Evolutionary conservation across 35 echinoderm and acorn worm genomes (phyloP), one percentile per base, ranked within the genome.

Genomic region (Ophioderma brevispina): DNA sequence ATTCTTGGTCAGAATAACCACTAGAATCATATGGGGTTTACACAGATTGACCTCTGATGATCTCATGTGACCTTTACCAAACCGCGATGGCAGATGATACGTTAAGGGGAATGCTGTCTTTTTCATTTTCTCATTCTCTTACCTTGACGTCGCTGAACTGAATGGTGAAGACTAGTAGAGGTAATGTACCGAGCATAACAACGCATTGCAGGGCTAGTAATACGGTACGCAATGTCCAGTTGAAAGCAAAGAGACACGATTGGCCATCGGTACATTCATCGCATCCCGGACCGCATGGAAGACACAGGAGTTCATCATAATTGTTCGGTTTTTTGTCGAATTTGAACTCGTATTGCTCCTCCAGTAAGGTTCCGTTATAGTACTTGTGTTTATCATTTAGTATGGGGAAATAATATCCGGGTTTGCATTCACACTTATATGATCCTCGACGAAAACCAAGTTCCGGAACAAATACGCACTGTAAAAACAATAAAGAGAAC

Each of bases 131-230:
- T n/a, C n/a, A n/a, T n/a, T n/a, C 42, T 25, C 90, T 85, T 85
- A 99, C 97, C 97, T 99, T 99, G 33, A 99, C 84, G 10, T 95
- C 94, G 70, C 97, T 82, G 81, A 93, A 90, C 35, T 90, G 84
- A 30, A 99, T 81, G 13, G 97, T 99, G 82, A 99, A 99, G 18
- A 92, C 49, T 34, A 95, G 76, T 11, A 99, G 78, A 2, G 93
- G 90, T 0, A 88, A 32, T 13, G 87, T 89, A 32, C 90, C 81
- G 21, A 78, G 31, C 6, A 92, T 99, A 21, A 89, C 89, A 23
- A 92, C 86, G 37, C 97, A 99, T 55, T 99, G 93, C 33, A 95
- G 79, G 17, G 92, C 78, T 64, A 99, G 64, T n/a, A 99, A 77
- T 23, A 78, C 87, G n/a, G 84, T 99, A 35, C 97, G 55, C 32